Conservation (phyloP, 2,888 invertebrate genomes). For the Cotesia congregata region DNA sequence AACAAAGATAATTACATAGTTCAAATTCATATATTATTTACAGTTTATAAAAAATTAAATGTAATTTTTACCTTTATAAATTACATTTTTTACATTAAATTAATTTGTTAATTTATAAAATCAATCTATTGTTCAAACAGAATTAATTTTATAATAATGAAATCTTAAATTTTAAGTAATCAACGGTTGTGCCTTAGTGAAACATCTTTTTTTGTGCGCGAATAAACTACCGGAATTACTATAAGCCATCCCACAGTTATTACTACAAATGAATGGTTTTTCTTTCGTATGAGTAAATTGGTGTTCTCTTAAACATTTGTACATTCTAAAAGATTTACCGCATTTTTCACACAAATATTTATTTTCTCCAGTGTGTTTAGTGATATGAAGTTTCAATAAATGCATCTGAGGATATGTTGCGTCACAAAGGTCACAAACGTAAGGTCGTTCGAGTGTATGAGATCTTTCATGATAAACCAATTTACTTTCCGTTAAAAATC, state of each 20-base stretch:
- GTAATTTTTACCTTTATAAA: no score
- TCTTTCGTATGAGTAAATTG: not conserved
- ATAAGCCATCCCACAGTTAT: not conserved
- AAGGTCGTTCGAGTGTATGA: not conserved
- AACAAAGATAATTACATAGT: no score
- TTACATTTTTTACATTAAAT: no score
- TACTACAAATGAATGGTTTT: not conserved
- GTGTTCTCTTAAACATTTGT: not conserved
- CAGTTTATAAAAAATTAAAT: no score
- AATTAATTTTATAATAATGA: no score
- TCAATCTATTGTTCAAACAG: no score
- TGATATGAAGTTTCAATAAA: not conserved
- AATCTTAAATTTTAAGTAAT: not conserved
- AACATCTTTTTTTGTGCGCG: not conserved
- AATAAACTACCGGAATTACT: not conserved
- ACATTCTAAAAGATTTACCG: not conserved
- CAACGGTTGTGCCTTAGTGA: not conserved
- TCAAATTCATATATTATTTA: no score
- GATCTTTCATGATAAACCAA: not conserved
- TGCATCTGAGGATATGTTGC: not conserved
- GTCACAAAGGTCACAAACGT: not conserved
- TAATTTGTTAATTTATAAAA: no score
- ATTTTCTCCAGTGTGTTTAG: not conserved
- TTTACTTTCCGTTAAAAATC: not conserved
- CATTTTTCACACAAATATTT: not conserved